phyloP scores from a whole-genome alignment of 2,888 invertebrate species.

The Nymphalis polychloros region DNA sequence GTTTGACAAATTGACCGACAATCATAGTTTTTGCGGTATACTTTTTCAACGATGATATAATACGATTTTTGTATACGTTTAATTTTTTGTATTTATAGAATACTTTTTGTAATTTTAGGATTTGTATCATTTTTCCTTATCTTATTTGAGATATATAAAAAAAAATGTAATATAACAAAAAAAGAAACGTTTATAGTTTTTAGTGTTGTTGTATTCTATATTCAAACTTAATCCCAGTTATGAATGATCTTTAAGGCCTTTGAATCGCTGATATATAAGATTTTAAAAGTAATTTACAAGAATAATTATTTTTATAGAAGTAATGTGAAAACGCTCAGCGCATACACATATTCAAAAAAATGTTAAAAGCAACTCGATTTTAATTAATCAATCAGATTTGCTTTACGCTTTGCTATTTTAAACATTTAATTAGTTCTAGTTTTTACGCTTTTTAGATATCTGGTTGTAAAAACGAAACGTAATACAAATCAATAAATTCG shows the following conservation, averaged over 20 bases:
- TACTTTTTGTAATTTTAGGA: background rate
- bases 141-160: background rate
- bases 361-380: too few relatives aligned
- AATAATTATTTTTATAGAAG: too few relatives aligned
- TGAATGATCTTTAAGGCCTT: too few relatives aligned
- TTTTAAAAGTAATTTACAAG: too few relatives aligned
- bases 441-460: constrained; percentile 17
- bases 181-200: too few relatives aligned
- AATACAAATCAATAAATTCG: too few relatives aligned
- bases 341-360: too few relatives aligned
- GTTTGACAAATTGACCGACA: constrained; percentile 42
- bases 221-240: too few relatives aligned
- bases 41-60: constrained; percentile 27
- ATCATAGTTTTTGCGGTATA: constrained; percentile 24
- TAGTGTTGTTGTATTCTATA: too few relatives aligned
- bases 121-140: background rate
- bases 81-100: constrained; percentile 6
- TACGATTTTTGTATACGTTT: constrained; percentile 5
- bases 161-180: too few relatives aligned
- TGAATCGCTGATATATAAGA: too few relatives aligned
- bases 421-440: constrained; percentile 9
- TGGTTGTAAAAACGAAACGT: background rate
- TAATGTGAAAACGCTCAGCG: too few relatives aligned
- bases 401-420: constrained; percentile 13
- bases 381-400: constrained; percentile 15